These are phyloP conservation scores for Drosophila anomalata DNA, from an alignment of 2,888 invertebrate genomes.

Conservation along the genomic window DNA sequence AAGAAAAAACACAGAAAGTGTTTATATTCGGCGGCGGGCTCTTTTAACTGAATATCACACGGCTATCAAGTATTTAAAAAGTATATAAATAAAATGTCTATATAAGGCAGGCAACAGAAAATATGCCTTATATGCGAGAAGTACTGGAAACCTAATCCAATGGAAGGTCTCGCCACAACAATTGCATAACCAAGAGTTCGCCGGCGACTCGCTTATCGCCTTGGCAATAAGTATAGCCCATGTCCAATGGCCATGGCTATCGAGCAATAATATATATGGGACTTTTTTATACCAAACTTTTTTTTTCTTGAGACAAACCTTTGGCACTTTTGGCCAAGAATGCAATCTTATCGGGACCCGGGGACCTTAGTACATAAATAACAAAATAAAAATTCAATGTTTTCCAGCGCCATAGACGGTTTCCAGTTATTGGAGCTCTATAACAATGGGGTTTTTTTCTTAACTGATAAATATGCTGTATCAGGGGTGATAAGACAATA, in stretches of 20 bases:
- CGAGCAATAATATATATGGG: conserved; percentile 14
- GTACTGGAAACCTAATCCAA: conserved; percentile 26
- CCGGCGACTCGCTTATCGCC: conserved; percentile 55
- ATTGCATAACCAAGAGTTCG: conserved; percentile 58
- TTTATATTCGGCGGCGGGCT: conserved; percentile 13
- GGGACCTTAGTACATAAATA: conserved; percentile 19
- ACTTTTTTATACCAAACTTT: conserved; percentile 11
- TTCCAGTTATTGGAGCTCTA: not conserved
- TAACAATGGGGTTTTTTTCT: conserved; percentile 21
- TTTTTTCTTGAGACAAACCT: conserved; percentile 13
- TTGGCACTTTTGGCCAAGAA: conserved; percentile 32
- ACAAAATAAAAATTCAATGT: conserved; percentile 2
- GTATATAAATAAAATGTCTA: not conserved
- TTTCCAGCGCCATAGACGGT: not conserved
- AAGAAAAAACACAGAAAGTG: conserved; percentile 10
- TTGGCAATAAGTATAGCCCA: conserved; percentile 18
- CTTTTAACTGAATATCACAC: conserved; percentile 49
- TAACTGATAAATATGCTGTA: conserved; percentile 17
- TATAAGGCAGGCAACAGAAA: not conserved
- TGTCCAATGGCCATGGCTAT: conserved; percentile 20
- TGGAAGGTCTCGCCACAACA: conserved; percentile 24
- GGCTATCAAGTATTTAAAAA: conserved; percentile 41
- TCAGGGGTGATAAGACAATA: conserved; percentile 9
- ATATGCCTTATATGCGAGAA: not conserved
- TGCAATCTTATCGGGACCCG: conserved; percentile 63